These are phyloP conservation scores for Hylaeus volcanicus DNA, from an alignment of 1,140 invertebrate species.

Conservation along the genomic window DNA sequence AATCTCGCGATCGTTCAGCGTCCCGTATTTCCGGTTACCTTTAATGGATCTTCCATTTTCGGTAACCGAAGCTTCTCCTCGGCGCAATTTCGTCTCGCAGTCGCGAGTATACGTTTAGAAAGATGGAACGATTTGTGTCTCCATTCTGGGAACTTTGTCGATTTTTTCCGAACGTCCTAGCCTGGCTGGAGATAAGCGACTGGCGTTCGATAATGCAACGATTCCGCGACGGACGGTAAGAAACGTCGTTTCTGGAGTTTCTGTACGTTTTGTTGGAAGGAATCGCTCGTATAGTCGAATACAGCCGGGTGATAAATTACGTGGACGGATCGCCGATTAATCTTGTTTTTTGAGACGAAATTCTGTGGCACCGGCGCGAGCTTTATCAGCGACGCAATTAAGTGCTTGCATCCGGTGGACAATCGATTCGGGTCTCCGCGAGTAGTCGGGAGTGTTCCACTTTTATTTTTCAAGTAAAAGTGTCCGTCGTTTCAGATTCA, in stretches of 20 bases:
- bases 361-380: neutral
- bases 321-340: conserved; percentile 22
- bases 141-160: neutral
- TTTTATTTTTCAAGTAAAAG: neutral
- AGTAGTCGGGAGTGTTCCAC: neutral
- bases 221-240: neutral
- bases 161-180: neutral
- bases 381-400: conserved; percentile 5
- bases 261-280: neutral
- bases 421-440: neutral
- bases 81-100: neutral
- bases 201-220: neutral
- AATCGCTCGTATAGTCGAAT: conserved; percentile 4
- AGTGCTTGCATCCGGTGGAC: conserved; percentile 3
- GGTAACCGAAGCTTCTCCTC: neutral
- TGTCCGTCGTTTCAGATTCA: too few relatives aligned
- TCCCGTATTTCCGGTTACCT: conserved; percentile 15
- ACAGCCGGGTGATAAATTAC: conserved; percentile 12
- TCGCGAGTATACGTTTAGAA: neutral
- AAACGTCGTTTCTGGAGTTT: neutral
- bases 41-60: conserved; percentile 18
- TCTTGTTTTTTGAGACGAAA: conserved; percentile 10
- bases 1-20: neutral
- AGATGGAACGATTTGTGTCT: conserved; percentile 23
- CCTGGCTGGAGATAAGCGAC: neutral